Evolutionary conservation across 2,113 vertebrate genomes (phyloP).

Genomic region (Calidris pygmaea): DNA sequence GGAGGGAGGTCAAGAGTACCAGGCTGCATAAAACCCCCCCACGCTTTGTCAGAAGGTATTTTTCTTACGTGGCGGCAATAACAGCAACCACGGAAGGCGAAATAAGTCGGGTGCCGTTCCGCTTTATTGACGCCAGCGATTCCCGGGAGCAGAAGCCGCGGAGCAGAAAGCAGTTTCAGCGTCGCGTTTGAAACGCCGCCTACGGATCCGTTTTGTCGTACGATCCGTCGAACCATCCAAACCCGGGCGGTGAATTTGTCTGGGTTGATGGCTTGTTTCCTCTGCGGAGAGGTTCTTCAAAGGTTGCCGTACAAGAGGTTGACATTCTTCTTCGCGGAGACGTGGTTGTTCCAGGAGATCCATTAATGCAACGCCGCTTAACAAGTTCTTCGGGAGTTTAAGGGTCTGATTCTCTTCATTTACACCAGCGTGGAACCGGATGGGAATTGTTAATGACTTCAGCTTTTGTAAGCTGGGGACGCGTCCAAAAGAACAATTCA

Average conservation of each 20-base stretch:
- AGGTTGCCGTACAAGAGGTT: neutral
- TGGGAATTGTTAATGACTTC: neutral
- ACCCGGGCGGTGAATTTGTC: neutral
- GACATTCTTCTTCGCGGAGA: neutral
- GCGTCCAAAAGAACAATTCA: neutral
- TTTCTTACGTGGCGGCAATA: neutral
- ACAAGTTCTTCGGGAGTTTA: neutral
- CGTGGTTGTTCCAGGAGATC: neutral
- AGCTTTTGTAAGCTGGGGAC: neutral
- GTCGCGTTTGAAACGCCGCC: neutral
- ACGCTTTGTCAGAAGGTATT: neutral
- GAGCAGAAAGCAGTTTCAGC: neutral
- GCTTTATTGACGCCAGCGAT: neutral
- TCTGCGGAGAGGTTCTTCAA: neutral
- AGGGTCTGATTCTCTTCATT: neutral
- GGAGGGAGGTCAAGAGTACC: neutral
- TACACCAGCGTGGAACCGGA: neutral
- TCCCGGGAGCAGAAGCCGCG: neutral
- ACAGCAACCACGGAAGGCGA: neutral
- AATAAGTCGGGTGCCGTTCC: neutral
- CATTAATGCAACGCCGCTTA: neutral
- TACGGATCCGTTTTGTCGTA: neutral
- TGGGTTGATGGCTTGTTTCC: neutral
- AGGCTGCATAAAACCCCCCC: neutral
- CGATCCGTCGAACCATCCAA: neutral